These are phyloP conservation scores for Tupaia chinensis DNA, from an alignment of 2,113 vertebrate genomes.

Conservation along the genomic window DNA sequence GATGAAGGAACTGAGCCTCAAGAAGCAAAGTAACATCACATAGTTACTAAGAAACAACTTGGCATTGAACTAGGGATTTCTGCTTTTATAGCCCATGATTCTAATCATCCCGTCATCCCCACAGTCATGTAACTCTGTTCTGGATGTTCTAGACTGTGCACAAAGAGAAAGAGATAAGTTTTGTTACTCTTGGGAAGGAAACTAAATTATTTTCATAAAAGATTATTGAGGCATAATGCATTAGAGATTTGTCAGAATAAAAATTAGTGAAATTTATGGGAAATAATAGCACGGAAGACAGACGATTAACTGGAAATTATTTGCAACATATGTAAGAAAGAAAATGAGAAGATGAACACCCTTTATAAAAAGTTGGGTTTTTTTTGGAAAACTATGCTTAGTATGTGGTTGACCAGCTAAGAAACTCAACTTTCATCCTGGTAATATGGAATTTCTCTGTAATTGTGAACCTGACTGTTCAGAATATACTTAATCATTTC, in stretches of 20 bases:
- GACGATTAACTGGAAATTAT: background rate
- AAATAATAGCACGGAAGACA: slow-evolving; percentile 6
- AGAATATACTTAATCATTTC: slow-evolving; percentile 33
- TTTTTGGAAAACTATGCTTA: background rate
- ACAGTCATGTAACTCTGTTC: background rate
- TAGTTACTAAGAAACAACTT: background rate
- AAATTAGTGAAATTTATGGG: background rate
- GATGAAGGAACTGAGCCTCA: background rate
- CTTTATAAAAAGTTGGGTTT: background rate
- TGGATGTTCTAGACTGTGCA: background rate
- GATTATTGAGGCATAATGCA: background rate
- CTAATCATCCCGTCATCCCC: background rate
- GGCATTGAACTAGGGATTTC: background rate
- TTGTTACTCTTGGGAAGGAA: background rate
- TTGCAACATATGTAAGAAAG: background rate
- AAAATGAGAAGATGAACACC: background rate
- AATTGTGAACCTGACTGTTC: background rate
- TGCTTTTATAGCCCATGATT: background rate
- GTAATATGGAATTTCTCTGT: background rate
- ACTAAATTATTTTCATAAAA: slow-evolving; percentile 38
- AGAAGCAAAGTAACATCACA: background rate
- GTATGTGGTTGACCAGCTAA: background rate
- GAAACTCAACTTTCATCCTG: slow-evolving; percentile 8
- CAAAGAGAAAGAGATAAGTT: background rate
- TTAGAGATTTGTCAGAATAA: slow-evolving; percentile 1